phyloP scores from a whole-genome alignment of 2,797 vertebrate species.

The Vespertilio murinus region DNA sequence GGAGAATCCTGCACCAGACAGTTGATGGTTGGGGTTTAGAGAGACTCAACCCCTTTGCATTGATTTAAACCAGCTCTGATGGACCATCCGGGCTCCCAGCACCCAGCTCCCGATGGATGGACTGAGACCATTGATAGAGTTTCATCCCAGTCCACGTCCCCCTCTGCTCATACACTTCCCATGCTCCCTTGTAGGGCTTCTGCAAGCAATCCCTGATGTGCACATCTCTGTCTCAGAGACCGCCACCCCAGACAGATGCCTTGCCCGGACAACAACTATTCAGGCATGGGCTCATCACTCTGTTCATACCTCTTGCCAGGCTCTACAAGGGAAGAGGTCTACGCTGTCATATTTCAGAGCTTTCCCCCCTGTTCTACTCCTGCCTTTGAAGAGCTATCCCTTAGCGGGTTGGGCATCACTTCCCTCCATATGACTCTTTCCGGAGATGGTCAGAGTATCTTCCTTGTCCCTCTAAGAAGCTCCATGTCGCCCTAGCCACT shows the following conservation, averaged over 20 bases:
- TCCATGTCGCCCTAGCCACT: neutral
- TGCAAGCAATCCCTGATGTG: accelerated
- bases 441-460: neutral
- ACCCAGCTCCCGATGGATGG: neutral
- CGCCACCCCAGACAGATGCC: no score
- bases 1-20: neutral
- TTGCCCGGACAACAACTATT: neutral
- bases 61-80: neutral
- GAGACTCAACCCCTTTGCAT: neutral
- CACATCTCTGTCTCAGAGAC: neutral
- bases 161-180: no score
- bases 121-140: neutral
- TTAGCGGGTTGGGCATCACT: neutral
- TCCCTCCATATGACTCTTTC: neutral
- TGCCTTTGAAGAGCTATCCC: neutral
- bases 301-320: no score
- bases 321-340: neutral
- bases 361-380: neutral
- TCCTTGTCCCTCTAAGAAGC: neutral
- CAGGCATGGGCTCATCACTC: accelerated
- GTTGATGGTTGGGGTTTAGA: neutral
- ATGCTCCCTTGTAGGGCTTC: neutral
- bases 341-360: neutral
- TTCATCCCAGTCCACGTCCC: accelerated
- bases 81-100: neutral